Conservation (phyloP, 2,888 invertebrate genomes). For the Polymixis flavicincta region DNA sequence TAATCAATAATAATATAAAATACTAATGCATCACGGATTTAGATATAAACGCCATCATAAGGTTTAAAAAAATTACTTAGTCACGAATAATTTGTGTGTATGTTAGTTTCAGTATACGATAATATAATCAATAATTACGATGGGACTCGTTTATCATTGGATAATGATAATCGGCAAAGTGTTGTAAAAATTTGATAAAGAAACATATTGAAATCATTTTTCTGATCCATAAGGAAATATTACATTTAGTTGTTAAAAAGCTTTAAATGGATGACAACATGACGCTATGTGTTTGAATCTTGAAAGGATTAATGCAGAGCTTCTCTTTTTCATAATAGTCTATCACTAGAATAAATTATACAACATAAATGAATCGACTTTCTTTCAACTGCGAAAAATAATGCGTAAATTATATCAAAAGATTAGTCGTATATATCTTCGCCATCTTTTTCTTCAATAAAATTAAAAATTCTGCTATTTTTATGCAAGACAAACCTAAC, state of each 20-base stretch:
- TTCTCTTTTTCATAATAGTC: background rate
- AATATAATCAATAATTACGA: constrained; percentile 47
- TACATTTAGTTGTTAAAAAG: background rate
- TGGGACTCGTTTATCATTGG: constrained; percentile 38
- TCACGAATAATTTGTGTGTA: constrained; percentile 43
- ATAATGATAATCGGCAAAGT: constrained; percentile 36
- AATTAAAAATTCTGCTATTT: background rate
- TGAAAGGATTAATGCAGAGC: background rate
- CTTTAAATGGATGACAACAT: background rate
- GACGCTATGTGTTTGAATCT: background rate
- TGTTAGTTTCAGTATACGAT: constrained; percentile 40
- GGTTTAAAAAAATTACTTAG: constrained; percentile 18
- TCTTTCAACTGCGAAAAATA: background rate
- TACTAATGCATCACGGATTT: constrained; percentile 36
- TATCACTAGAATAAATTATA: background rate
- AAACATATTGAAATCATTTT: constrained; percentile 2
- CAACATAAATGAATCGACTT: background rate
- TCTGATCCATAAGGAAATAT: background rate
- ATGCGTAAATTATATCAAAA: background rate
- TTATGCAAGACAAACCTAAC: background rate
- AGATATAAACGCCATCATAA: constrained; percentile 27
- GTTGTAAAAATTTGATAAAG: constrained; percentile 35
- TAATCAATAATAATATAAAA: constrained; percentile 6
- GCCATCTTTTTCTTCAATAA: background rate
- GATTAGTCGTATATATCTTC: background rate